These are phyloP conservation scores for Turdus rufiventris DNA, from an alignment of 2,113 vertebrate genomes.

Conservation along the genomic window DNA sequence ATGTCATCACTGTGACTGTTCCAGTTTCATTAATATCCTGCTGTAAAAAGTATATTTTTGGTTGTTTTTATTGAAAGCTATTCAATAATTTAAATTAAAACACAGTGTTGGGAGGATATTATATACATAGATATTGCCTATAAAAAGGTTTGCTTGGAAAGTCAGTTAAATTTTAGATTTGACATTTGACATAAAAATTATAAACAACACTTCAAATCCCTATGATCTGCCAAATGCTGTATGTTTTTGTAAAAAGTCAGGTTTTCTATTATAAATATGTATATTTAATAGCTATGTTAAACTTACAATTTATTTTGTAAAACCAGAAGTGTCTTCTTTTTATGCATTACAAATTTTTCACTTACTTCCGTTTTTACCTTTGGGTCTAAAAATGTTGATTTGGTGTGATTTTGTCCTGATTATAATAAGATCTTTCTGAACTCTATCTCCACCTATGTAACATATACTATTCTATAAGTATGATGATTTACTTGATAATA, in stretches of 20 bases:
- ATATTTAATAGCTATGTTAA: not conserved
- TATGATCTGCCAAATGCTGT: not conserved
- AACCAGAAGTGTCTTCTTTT: not conserved
- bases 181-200: not conserved
- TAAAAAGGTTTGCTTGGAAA: not conserved
- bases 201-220: not conserved
- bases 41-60: not conserved
- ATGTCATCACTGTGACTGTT: not conserved
- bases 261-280: not conserved
- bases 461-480: not conserved
- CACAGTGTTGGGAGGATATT: accelerated
- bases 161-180: not conserved
- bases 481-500: not conserved
- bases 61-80: not conserved
- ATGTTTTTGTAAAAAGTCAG: not conserved
- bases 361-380: not conserved
- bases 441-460: not conserved
- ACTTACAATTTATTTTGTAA: not conserved
- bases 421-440: not conserved
- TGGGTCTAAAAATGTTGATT: not conserved
- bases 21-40: not conserved
- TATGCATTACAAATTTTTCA: not conserved
- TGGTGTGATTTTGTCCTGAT: not conserved
- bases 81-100: not conserved
- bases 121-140: not conserved